Conservation (phyloP, 1,140 invertebrate species). For the Drosophila tsacasi region DNA sequence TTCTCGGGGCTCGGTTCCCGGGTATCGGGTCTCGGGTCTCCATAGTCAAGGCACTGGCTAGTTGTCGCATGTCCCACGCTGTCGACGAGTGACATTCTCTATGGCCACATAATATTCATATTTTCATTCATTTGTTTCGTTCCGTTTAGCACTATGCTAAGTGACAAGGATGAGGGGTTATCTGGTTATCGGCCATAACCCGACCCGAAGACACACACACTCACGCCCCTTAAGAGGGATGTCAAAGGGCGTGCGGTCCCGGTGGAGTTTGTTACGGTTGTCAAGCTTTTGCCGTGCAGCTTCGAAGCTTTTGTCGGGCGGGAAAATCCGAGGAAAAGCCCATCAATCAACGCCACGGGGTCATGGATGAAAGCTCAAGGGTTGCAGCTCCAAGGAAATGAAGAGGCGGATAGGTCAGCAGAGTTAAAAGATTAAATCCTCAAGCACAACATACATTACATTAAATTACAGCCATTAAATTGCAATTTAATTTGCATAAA, state of each 20-base stretch:
- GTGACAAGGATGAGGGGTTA: conserved; percentile 22
- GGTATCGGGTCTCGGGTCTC: background rate
- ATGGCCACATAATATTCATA: conserved; percentile 55
- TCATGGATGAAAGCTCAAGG: conserved; percentile 22
- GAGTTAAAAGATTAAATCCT: conserved; percentile 5
- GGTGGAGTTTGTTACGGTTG: conserved; percentile 32
- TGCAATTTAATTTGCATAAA: background rate
- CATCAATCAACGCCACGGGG: conserved; percentile 30
- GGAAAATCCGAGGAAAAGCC: conserved; percentile 7
- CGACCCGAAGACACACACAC: conserved; percentile 1
- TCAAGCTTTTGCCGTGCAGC: conserved; percentile 32
- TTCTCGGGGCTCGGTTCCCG: background rate
- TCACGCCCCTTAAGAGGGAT: conserved; percentile 29
- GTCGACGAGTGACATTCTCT: conserved; percentile 69
- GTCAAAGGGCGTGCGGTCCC: conserved; percentile 71
- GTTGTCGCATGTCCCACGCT: conserved; percentile 33
- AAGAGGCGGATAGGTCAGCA: background rate
- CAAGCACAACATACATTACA: background rate
- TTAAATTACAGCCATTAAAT: background rate
- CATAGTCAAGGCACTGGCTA: conserved; percentile 25
- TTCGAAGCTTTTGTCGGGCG: conserved; percentile 18
- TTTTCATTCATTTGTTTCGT: conserved; percentile 79
- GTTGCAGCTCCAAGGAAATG: conserved; percentile 3
- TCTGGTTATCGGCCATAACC: conserved; percentile 16
- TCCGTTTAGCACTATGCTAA: conserved; percentile 74